Conservation (phyloP, 1,140 invertebrate genomes). For the Apocrypta bakeri region DNA sequence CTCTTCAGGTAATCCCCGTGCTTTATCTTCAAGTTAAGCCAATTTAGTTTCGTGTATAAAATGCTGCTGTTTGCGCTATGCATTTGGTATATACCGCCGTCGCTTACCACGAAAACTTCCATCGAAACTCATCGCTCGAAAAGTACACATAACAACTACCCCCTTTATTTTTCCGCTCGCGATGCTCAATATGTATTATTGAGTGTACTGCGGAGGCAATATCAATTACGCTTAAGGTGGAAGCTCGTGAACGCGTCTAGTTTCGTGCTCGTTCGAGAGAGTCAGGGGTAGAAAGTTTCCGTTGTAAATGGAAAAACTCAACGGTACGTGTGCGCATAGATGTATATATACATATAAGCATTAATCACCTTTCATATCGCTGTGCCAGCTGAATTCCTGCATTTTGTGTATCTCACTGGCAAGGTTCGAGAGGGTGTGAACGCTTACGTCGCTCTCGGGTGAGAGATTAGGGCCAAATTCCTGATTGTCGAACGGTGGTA, state of each 20-base stretch:
- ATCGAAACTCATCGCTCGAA: no score
- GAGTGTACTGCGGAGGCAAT: no score
- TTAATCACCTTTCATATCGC: slow-evolving; percentile 55
- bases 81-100: background rate
- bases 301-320: no score
- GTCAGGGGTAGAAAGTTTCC: no score
- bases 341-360: background rate
- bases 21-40: slow-evolving; percentile 10
- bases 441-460: slow-evolving; percentile 55
- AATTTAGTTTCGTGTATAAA: slow-evolving; percentile 22
- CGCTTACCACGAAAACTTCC: background rate
- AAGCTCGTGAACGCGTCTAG: no score
- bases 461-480: slow-evolving; percentile 51
- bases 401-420: slow-evolving; percentile 65
- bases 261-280: no score
- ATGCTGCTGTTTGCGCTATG: background rate
- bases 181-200: no score
- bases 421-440: slow-evolving; percentile 65
- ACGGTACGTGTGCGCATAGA: no score
- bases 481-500: slow-evolving; percentile 45
- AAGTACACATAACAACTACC: no score
- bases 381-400: slow-evolving; percentile 66
- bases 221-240: no score
- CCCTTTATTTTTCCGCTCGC: no score
- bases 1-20: slow-evolving; percentile 1